Percentiles rank a stretch among this genome's conserved stretches.
phyloP scores from a whole-genome alignment of 2,888 invertebrate genomes.

The Andrena fulva region DNA sequence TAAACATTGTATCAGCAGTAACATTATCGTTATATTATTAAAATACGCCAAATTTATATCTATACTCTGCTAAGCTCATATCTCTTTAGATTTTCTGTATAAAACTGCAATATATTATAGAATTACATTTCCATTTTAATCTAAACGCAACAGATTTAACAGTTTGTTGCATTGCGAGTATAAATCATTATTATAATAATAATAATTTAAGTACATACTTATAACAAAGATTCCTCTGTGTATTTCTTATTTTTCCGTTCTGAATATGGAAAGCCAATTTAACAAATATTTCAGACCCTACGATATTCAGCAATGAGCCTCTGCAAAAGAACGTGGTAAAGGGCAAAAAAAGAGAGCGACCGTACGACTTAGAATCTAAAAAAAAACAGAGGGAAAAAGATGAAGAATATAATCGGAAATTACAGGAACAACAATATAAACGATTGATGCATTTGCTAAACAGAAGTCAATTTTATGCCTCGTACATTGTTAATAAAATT shows the following conservation, averaged over 20 bases:
- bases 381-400: constrained; percentile 60
- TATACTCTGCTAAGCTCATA: too few species aligned
- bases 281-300: constrained; percentile 14
- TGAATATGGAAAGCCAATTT: neutral
- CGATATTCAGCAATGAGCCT: constrained; percentile 16
- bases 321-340: neutral
- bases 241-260: neutral
- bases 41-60: too few species aligned
- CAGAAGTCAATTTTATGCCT: constrained; percentile 77
- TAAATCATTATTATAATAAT: neutral
- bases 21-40: too few species aligned
- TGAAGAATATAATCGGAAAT: constrained; percentile 69
- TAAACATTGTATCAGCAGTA: too few species aligned
- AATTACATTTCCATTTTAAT: too few species aligned
- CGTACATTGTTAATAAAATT: constrained; percentile 74
- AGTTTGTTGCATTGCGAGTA: too few species aligned
- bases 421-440: constrained; percentile 78
- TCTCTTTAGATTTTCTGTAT: too few species aligned
- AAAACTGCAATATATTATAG: too few species aligned
- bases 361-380: constrained; percentile 44
- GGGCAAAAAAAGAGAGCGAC: constrained; percentile 16
- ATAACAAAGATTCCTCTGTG: neutral
- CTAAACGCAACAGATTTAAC: too few species aligned
- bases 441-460: constrained; percentile 79
- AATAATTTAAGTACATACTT: neutral